phyloP scores from a whole-genome alignment of 2,888 invertebrate species.

The Leptopilina drosophilae region DNA sequence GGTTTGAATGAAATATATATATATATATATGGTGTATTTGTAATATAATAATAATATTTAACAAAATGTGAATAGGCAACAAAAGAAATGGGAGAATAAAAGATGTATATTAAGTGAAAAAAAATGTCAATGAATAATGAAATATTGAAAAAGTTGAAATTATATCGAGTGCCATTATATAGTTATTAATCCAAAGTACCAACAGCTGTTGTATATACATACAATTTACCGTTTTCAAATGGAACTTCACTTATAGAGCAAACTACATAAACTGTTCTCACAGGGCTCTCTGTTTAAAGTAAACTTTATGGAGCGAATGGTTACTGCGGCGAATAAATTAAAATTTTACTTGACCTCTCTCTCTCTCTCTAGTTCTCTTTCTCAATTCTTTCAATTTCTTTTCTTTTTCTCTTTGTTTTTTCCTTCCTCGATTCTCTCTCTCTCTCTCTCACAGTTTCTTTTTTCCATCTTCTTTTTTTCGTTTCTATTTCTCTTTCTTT shows the following conservation, averaged over 20 bases:
- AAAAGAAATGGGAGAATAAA: too few species aligned
- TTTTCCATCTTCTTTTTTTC: too few species aligned
- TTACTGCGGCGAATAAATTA: background rate
- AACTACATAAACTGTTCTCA: conserved; percentile 6
- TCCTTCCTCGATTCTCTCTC: too few species aligned
- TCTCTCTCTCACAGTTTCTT: too few species aligned
- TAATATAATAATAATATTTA: too few species aligned
- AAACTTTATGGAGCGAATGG: conserved; percentile 20
- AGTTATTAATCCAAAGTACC: background rate
- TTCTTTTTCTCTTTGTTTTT: too few species aligned
- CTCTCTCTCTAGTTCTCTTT: too few species aligned
- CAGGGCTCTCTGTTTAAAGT: conserved; percentile 1
- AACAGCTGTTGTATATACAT: conserved; percentile 6
- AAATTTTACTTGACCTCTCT: conserved; percentile 3
- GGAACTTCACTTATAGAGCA: background rate
- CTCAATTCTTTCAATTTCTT: too few species aligned
- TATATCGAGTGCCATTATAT: background rate
- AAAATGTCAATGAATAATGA: background rate
- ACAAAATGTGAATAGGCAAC: too few species aligned
- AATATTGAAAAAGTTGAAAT: background rate
- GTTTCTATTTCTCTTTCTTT: too few species aligned
- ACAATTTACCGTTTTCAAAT: conserved; percentile 26
- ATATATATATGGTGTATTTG: too few species aligned
- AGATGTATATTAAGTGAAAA: background rate
- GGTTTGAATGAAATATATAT: too few species aligned